phyloP scores from a whole-genome alignment of 1,140 invertebrate genomes.

The Camponotus floridanus region DNA sequence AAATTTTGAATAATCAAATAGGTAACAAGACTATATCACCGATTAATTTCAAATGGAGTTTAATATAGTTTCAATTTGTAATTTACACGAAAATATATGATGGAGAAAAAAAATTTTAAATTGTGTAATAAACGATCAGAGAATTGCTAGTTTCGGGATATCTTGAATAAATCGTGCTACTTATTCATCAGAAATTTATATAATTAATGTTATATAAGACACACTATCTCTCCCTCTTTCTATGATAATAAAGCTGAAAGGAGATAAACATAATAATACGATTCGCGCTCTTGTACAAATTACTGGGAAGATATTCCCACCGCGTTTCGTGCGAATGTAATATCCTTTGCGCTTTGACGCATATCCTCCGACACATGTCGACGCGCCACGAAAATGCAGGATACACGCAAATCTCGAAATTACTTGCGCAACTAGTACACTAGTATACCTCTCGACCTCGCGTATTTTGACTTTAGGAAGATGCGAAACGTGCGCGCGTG shows the following conservation, averaged over 20 bases:
- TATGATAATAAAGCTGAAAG: no score
- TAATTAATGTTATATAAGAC: background rate
- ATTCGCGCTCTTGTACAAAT: slow-evolving; percentile 20
- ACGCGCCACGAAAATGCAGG: background rate
- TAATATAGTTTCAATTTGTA: no score
- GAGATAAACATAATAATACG: slow-evolving; percentile 21
- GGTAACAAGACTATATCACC: no score
- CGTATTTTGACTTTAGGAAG: slow-evolving; percentile 39
- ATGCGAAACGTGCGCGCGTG: background rate
- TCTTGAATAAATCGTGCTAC: no score
- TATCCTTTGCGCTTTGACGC: slow-evolving; percentile 45
- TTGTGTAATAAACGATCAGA: no score
- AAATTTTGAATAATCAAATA: no score
- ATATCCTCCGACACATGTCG: slow-evolving; percentile 40
- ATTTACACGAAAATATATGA: no score
- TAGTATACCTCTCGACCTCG: background rate
- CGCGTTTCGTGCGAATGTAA: slow-evolving; percentile 15
- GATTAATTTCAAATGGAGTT: no score
- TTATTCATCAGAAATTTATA: background rate
- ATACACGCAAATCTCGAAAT: slow-evolving; percentile 45
- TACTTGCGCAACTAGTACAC: slow-evolving; percentile 38
- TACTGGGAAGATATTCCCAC: slow-evolving; percentile 25
- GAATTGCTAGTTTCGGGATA: no score
- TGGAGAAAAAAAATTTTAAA: no score
- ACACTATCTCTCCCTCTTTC: no score